Evolutionary conservation across 2,888 invertebrate genomes (phyloP).

Genomic region (Rotaria macrura): DNA sequence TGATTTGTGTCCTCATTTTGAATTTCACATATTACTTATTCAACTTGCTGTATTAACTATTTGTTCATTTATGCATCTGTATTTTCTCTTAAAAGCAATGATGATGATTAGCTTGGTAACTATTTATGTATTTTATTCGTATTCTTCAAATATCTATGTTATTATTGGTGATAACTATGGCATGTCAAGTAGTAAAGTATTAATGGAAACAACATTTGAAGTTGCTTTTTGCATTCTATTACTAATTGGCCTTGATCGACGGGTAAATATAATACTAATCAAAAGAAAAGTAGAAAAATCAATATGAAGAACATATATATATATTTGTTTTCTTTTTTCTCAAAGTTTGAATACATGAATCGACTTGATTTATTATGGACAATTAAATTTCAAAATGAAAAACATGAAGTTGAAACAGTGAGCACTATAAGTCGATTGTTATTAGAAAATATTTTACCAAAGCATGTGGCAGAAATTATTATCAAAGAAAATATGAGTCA

Average conservation of each 20-base stretch:
- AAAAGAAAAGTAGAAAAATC: background rate
- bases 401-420: slow-evolving; percentile 89
- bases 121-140: slow-evolving; percentile 22
- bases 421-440: slow-evolving; percentile 88
- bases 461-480: slow-evolving; percentile 87
- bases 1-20: slow-evolving; percentile 26
- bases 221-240: slow-evolving; percentile 23
- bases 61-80: slow-evolving; percentile 27
- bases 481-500: slow-evolving; percentile 53
- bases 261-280: background rate
- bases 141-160: slow-evolving; percentile 18
- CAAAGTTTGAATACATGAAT: slow-evolving; percentile 80
- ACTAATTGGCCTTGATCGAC: slow-evolving; percentile 26
- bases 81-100: slow-evolving; percentile 24
- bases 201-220: slow-evolving; percentile 19
- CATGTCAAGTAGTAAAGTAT: background rate
- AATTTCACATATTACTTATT: slow-evolving; percentile 27
- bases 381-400: slow-evolving; percentile 74
- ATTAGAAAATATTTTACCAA: slow-evolving; percentile 85
- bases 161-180: background rate
- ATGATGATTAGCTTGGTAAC: slow-evolving; percentile 23
- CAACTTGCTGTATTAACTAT: slow-evolving; percentile 24
- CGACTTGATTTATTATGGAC: slow-evolving; percentile 87
- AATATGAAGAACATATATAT: background rate
- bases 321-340: too few species aligned